Conservation (phyloP, 2,113 vertebrate species). For the Azemiops feae region DNA sequence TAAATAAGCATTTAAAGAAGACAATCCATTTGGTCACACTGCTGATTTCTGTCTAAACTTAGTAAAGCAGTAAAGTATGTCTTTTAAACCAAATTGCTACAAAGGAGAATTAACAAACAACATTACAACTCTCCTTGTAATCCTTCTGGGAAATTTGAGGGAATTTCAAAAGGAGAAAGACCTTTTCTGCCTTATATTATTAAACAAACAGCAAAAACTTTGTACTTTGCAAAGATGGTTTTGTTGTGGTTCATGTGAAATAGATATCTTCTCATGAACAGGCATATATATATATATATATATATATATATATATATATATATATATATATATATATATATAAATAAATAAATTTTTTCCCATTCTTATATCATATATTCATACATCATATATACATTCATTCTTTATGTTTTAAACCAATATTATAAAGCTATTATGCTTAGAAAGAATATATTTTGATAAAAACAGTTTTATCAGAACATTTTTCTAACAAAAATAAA, state of each 20-base stretch:
- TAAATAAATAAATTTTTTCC: too few relatives aligned
- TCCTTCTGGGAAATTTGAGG: not conserved
- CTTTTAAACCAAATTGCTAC: not conserved
- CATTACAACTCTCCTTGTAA: not conserved
- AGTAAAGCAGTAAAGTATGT: slow-evolving; percentile 6
- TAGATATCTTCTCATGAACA: not conserved
- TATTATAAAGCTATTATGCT: too few relatives aligned
- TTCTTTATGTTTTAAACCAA: too few relatives aligned
- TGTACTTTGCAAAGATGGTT: not conserved
- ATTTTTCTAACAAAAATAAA: too few relatives aligned
- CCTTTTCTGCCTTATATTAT: not conserved
- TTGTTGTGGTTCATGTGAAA: not conserved
- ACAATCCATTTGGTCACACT: not conserved
- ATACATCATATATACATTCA: too few relatives aligned
- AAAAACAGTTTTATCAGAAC: too few relatives aligned
- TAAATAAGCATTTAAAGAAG: not conserved
- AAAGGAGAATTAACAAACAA: not conserved
- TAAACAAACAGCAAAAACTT: not conserved
- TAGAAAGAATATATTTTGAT: too few relatives aligned
- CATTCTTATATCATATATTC: too few relatives aligned
- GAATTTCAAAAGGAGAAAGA: not conserved
- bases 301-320: too few relatives aligned
- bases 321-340: too few relatives aligned
- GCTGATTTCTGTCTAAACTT: not conserved
- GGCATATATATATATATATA: too few relatives aligned